phyloP scores from a whole-genome alignment of 1,140 invertebrate genomes.

The Stegodyphus dumicola region DNA sequence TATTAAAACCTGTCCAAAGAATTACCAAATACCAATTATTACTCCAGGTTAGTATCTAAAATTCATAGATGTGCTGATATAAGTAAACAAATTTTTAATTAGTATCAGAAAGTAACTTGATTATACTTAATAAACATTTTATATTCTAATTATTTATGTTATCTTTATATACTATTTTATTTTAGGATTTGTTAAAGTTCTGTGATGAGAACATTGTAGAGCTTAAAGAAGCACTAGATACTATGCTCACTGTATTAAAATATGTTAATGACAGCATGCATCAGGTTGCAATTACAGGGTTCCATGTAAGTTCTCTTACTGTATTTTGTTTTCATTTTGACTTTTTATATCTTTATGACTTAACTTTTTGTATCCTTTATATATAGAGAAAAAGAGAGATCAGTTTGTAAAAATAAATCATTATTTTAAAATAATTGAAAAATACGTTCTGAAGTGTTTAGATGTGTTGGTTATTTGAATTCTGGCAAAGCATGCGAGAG shows the following conservation, averaged over 20 bases:
- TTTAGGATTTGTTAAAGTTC: conserved; percentile 82
- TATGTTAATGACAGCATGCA: conserved; percentile 98
- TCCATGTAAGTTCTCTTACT: conserved; percentile 77
- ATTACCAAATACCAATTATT: conserved; percentile 98
- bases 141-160: not conserved
- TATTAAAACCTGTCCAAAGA: conserved; percentile 96
- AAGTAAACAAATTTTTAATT: no score
- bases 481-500: no score
- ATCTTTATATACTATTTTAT: conserved; percentile 16
- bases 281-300: conserved; percentile 93
- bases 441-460: no score
- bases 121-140: no score
- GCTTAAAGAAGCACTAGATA: conserved; percentile 89
- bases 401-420: not conserved
- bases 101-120: no score
- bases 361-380: not conserved
- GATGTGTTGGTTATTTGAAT: no score
- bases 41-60: conserved; percentile 74
- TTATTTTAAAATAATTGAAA: no score
- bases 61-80: not conserved
- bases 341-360: not conserved
- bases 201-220: conserved; percentile 85
- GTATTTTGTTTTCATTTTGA: not conserved
- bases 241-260: conserved; percentile 92
- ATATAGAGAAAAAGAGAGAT: not conserved